Conservation (phyloP, 2,797 vertebrate genomes). For the Xenops minutus region DNA sequence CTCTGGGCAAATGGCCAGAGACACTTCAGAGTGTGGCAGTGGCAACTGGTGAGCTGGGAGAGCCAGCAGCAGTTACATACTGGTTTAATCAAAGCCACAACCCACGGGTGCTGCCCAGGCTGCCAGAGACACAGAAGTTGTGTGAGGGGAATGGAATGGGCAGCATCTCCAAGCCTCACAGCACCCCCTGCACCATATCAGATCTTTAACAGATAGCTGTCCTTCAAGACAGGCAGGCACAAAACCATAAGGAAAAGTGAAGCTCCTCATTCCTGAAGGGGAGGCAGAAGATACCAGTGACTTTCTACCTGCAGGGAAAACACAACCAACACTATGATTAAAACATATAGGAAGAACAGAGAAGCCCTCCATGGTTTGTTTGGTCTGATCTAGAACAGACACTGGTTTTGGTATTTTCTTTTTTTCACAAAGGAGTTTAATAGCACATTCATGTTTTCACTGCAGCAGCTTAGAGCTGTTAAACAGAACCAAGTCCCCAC, state of each 20-base stretch:
- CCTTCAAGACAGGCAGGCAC: not conserved
- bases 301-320: not conserved
- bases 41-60: not conserved
- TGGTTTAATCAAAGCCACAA: not conserved
- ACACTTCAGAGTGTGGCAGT: not conserved
- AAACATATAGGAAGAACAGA: not conserved
- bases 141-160: not conserved
- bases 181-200: not conserved
- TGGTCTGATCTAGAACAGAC: not conserved
- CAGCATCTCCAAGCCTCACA: not conserved
- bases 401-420: not conserved
- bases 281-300: not conserved
- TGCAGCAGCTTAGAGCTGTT: not conserved
- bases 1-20: not conserved
- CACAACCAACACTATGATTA: not conserved
- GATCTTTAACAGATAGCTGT: not conserved
- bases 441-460: not conserved
- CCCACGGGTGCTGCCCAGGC: not conserved
- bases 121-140: not conserved
- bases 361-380: not conserved
- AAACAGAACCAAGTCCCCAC: not conserved
- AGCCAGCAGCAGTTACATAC: not conserved
- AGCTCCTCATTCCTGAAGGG: not conserved
- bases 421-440: not conserved
- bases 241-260: not conserved